These are phyloP conservation scores for Acanthurus leucopareius DNA, from an alignment of 2,797 vertebrate species.

Conservation along the genomic window DNA sequence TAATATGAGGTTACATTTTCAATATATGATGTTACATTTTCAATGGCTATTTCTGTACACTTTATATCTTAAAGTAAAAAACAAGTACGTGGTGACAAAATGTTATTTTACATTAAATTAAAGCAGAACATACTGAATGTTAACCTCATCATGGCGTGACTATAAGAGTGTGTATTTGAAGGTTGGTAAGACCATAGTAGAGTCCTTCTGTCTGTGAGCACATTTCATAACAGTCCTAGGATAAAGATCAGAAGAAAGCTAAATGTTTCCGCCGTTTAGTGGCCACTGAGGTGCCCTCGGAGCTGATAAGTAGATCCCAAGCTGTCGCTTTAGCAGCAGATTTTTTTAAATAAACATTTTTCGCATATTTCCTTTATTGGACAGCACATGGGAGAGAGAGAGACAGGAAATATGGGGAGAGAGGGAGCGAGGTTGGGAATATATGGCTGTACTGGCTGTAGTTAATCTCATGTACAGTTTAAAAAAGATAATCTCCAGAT, in stretches of 20 bases:
- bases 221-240: constrained; percentile 49
- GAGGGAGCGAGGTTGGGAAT: neutral
- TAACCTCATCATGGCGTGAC: neutral
- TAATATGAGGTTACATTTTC: too few relatives aligned
- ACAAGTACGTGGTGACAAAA: neutral
- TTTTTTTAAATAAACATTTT: constrained; percentile 52
- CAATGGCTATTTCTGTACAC: neutral
- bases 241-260: constrained; percentile 76
- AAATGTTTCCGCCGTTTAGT: constrained; percentile 79
- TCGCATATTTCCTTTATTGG: constrained; percentile 56
- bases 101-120: neutral
- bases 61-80: neutral
- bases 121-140: neutral
- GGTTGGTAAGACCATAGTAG: constrained; percentile 10
- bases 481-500: too few relatives aligned
- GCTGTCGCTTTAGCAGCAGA: constrained; percentile 33
- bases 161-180: constrained; percentile 10
- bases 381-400: constrained; percentile 11
- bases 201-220: constrained; percentile 29
- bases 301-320: constrained; percentile 61
- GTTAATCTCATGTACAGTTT: too few relatives aligned
- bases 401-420: constrained; percentile 19
- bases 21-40: neutral
- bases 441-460: neutral
- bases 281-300: constrained; percentile 54